These are phyloP conservation scores for Mesoclemmys tuberculata DNA, from an alignment of 2,113 vertebrate genomes.

Conservation along the genomic window DNA sequence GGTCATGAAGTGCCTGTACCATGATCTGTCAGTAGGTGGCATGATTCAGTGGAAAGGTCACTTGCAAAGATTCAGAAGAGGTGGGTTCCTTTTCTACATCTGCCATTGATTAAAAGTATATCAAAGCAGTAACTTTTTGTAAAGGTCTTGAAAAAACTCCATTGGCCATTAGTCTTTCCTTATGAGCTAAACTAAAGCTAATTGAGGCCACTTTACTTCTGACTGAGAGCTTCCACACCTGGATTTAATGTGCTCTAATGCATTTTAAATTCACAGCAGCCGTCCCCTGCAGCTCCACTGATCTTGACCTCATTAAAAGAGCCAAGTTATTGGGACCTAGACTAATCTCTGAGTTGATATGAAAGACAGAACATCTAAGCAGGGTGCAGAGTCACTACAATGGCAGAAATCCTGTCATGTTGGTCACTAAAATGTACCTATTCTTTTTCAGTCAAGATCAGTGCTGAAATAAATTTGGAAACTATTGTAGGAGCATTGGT, in stretches of 20 bases:
- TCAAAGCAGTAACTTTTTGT: not conserved
- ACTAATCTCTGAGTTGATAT: not conserved
- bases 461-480: constrained; percentile 32
- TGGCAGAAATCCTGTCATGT: not conserved
- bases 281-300: not conserved
- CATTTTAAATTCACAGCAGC: not conserved
- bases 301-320: not conserved
- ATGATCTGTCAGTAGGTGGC: not conserved
- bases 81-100: not conserved
- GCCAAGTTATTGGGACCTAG: not conserved
- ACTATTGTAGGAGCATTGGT: not conserved
- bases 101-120: not conserved
- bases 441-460: constrained; percentile 2
- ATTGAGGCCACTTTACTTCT: not conserved
- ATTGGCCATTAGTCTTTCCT: not conserved
- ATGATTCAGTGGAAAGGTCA: not conserved
- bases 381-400: not conserved
- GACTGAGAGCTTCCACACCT: not conserved
- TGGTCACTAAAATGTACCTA: not conserved
- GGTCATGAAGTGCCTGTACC: not conserved
- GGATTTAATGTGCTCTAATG: not conserved
- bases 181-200: not conserved
- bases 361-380: not conserved
- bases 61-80: not conserved
- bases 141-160: not conserved